Evolutionary conservation across 1,140 invertebrate species (phyloP).

Genomic region (Danaus plexippus): DNA sequence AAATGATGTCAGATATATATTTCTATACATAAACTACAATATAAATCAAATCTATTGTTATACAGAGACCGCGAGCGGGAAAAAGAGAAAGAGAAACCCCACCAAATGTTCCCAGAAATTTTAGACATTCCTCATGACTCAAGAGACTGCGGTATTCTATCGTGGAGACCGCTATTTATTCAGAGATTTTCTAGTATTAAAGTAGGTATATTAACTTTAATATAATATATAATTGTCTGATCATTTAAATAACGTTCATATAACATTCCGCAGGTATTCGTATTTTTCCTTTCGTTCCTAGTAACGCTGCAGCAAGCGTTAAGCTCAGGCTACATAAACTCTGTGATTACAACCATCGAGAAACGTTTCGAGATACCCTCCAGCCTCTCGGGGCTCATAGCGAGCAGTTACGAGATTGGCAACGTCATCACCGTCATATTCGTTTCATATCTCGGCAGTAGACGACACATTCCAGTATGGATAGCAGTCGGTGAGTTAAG

Average conservation of each 20-base stretch:
- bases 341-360: constrained; percentile 97
- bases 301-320: constrained; percentile 92
- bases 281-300: constrained; percentile 91
- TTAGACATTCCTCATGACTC: constrained; percentile 76
- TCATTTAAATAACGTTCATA: neutral
- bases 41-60: no score
- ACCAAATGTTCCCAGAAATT: constrained; percentile 72
- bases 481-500: constrained; percentile 83
- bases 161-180: constrained; percentile 84
- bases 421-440: constrained; percentile 97
- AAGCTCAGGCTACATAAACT: constrained; percentile 92
- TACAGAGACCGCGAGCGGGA: constrained; percentile 62
- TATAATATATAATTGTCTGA: constrained; percentile 3
- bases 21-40: no score
- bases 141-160: constrained; percentile 86
- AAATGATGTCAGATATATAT: no score
- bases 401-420: constrained; percentile 95
- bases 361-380: constrained; percentile 97
- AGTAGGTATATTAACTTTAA: constrained; percentile 62
- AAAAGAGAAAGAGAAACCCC: constrained; percentile 73
- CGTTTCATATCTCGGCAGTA: constrained; percentile 93
- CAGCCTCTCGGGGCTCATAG: constrained; percentile 91
- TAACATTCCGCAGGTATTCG: constrained; percentile 83
- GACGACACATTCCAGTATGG: constrained; percentile 94
- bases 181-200: constrained; percentile 89